Base-by-base conservation (phyloP, 2,888 invertebrate species). In the Eupeodes luniger region DNA sequence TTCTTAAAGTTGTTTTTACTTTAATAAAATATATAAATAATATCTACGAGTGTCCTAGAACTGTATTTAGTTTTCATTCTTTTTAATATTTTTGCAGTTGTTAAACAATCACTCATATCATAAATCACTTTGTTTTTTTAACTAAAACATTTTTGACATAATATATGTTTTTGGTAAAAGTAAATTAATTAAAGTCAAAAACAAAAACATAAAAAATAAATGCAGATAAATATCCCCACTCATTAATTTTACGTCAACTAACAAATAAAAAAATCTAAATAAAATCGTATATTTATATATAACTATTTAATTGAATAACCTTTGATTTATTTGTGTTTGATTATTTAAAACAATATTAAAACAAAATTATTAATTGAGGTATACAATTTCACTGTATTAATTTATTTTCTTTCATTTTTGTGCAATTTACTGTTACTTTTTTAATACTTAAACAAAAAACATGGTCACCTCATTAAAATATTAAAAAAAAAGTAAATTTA, bases 381-480 rank as follows among this genome's bases (percentile, higher is more conserved):
- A 40, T 40, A 40, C 9, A 40, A 40, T 40, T 5, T 40, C 40
- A 40, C 40, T 40, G 2, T 1, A 7, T 40, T 40, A 40, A 40
- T 40, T 27, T 27, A 2, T 27, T 27, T 27, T 27, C 27, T 27
- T 27, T 5, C 5, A n/a, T 36, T 62, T 19, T 9, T 10, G 16
- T 53, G 16, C 3, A 53, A 67, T 40, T 4, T 40, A 40, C 6
- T 40, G 40, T 40, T 40, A 40, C 40, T 40, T 40, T 40, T 40
- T 40, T 7, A 40, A 40, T 40, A 40, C 40, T 40, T 0, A 12
- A 66, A 61, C 0, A 19, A 19, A 59, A 66, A 67, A 14, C 64
- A 74, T 64, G 53, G 40, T 80, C 76, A 59, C 10, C 55, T 53
- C 47, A 80, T 84, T 79, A 66, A 66, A 76, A 49, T 9, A 57